Percentiles rank a stretch among this genome's conserved stretches.
phyloP scores from a whole-genome alignment of 2,888 invertebrate species.

The Candidula unifasciata region DNA sequence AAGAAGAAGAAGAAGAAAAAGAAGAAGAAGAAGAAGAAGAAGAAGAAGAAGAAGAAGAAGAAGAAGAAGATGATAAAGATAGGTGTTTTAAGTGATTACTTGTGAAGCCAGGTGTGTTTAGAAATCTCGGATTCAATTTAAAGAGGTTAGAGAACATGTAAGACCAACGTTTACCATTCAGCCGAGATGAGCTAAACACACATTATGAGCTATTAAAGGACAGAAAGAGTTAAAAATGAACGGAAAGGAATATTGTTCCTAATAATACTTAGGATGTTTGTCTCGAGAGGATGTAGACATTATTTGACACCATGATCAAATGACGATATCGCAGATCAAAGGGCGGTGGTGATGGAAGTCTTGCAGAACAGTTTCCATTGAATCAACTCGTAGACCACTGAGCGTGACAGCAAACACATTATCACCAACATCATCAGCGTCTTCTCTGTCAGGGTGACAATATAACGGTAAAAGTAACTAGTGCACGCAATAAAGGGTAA shows the following conservation, averaged over 20 bases:
- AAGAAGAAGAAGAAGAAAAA: background rate
- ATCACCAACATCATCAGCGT: slow-evolving; percentile 7
- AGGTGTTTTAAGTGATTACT: background rate
- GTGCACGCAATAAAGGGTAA: too few species aligned
- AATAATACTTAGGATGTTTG: background rate
- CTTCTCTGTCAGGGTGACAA: background rate
- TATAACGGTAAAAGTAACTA: too few species aligned
- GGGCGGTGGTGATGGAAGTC: background rate
- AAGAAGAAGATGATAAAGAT: background rate
- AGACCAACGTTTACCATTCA: too few species aligned
- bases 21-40: background rate
- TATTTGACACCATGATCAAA: background rate
- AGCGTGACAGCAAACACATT: background rate
- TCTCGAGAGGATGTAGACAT: background rate
- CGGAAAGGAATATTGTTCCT: background rate
- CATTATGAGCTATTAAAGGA: too few species aligned
- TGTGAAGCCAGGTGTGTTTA: background rate
- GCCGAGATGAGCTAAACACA: too few species aligned
- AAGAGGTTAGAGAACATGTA: too few species aligned
- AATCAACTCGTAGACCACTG: background rate
- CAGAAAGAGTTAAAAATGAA: too few species aligned
- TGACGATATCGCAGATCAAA: background rate
- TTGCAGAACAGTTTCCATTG: slow-evolving; percentile 2
- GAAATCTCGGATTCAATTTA: background rate
- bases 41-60: background rate